Conservation (phyloP, 2,888 invertebrate genomes). For the Fragum whitleyi region DNA sequence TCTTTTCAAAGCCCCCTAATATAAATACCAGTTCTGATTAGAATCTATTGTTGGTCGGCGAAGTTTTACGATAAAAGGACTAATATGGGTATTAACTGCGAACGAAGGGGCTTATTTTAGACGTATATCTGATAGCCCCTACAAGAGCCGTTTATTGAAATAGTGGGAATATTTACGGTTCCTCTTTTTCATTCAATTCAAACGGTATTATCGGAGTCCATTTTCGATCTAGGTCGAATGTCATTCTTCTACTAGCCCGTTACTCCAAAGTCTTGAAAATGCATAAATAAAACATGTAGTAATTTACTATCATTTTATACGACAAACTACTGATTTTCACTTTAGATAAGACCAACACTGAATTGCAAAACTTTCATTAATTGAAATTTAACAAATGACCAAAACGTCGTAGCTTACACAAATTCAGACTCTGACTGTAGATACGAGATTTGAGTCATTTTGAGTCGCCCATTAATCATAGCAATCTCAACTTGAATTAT, state of each 20-base stretch:
- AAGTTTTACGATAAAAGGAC: slow-evolving; percentile 2
- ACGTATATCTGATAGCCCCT: slow-evolving; percentile 28
- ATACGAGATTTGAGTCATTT: too few species aligned
- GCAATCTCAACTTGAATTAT: too few species aligned
- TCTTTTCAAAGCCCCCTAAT: slow-evolving; percentile 7
- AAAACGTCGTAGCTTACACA: too few species aligned
- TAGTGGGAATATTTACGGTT: slow-evolving; percentile 32
- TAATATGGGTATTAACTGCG: slow-evolving; percentile 27
- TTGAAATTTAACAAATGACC: too few species aligned
- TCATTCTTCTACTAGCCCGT: slow-evolving; percentile 47
- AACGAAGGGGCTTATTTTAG: slow-evolving; percentile 26
- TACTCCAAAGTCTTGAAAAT: neutral
- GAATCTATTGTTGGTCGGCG: slow-evolving; percentile 24
- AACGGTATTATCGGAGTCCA: slow-evolving; percentile 48
- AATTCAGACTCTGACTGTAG: too few species aligned
- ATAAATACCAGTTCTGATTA: slow-evolving; percentile 56
- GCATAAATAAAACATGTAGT: too few species aligned
- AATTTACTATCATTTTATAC: too few species aligned
- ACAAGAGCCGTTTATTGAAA: slow-evolving; percentile 12
- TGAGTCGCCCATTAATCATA: too few species aligned
- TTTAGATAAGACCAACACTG: too few species aligned
- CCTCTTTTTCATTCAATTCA: slow-evolving; percentile 36
- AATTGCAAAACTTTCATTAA: too few species aligned
- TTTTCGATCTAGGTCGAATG: slow-evolving; percentile 60
- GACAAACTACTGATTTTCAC: too few species aligned